Evolutionary conservation across 2,888 invertebrate genomes (phyloP), one percentile per base, ranked within the genome.

Genomic region (Drosophila gaucha): DNA sequence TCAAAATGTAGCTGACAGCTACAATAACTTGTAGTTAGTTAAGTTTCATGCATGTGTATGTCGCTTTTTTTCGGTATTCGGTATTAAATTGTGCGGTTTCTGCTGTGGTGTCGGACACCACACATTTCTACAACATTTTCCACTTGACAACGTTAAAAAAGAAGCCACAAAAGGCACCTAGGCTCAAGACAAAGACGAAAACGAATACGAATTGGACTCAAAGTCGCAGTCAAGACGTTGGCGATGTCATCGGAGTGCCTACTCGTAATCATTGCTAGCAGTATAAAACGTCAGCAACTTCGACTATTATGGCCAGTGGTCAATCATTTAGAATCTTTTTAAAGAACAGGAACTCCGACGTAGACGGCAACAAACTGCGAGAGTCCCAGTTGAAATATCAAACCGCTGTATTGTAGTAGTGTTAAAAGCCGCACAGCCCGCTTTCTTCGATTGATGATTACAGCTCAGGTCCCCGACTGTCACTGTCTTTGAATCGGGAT

Each of bases 21-120:
- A 58, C 49, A 67, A 59, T 59, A 60, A 59, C 64, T 56, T 58
- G 65, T 47, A 77, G 59, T 65, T 59, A 59, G 73, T 51, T 67
- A 38, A 46, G 51, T 68, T 79, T 62, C 59, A 68, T 68, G 52
- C 60, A 51, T 57, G 39, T 41, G 22, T 33, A 12, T 44, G 30
- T 44, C 18, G 44, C 30, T 46, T 50, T 57, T 68, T 66, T 75
- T 79, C 33, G 75, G 57, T 75, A 41, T 71, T 84, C 58, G 86
- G 77, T 89, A 88, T 88, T 89, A 85, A 88, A 89, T 88, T 88
- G 86, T 88, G 89, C 54, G 89, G 88, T 88, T 89, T 88, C 79
- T 80, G 83, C 55, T 84, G 84, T 70, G 57, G 69, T 78, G 80
- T 67, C 51, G 87, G 80, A 67, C 87, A 75, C 71, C 71, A 82